Percentiles rank a stretch among this genome's conserved stretches.
Conservation (phyloP, 2,113 vertebrate species). For the Pseudorhombus dupliciocellatus region DNA sequence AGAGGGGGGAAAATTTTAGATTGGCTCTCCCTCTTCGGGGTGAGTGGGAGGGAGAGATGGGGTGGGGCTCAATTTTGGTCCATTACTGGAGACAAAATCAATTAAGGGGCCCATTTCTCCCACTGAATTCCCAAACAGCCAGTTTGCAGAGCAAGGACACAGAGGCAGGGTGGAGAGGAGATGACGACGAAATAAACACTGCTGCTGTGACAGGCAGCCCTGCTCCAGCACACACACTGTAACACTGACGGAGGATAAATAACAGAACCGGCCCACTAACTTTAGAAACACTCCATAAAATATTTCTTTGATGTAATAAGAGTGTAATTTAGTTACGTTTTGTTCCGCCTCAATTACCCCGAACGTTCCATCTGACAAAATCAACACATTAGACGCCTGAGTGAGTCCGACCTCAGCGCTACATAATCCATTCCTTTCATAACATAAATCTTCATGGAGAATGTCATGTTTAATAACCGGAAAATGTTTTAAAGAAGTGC, state of each 20-base stretch:
- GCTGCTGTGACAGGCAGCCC: conserved; percentile 1
- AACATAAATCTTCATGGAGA: conserved; percentile 14
- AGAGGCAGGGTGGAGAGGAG: not conserved
- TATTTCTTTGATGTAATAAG: conserved; percentile 2
- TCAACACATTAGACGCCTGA: not conserved
- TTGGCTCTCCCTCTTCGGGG: conserved; percentile 50
- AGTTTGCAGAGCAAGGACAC: conserved; percentile 14
- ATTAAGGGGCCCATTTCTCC: conserved; percentile 58
- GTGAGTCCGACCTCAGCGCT: not conserved
- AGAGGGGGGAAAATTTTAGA: conserved; percentile 53
- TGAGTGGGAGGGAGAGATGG: conserved; percentile 24
- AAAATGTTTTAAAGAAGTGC: not conserved
- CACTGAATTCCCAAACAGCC: conserved; percentile 30
- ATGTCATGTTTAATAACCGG: conserved; percentile 12
- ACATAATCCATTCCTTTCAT: conserved; percentile 4
- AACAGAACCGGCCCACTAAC: not conserved
- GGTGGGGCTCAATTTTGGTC: conserved; percentile 40
- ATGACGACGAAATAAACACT: not conserved
- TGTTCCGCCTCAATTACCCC: not conserved
- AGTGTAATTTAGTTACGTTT: conserved; percentile 8
- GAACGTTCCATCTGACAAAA: conserved; percentile 11
- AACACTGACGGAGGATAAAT: conserved; percentile 11
- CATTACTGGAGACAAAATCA: conserved; percentile 65
- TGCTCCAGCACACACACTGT: not conserved
- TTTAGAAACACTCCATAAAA: not conserved